A percentile compares a stretch with the other conserved stretches of the same genome.
phyloP scores from a whole-genome alignment of 2,888 invertebrate genomes.

The Poecilobothrus nobilitatus region DNA sequence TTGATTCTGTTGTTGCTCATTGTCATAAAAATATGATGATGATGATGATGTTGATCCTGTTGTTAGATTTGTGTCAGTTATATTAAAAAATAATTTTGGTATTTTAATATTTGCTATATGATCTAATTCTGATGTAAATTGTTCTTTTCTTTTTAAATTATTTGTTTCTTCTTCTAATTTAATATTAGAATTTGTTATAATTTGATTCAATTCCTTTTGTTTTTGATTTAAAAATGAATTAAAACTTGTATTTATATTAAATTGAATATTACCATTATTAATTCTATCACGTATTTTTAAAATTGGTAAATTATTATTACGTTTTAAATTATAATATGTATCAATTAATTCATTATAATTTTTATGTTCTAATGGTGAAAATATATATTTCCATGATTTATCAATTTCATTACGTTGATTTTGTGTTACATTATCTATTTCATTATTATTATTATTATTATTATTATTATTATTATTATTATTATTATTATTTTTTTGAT shows the following conservation, averaged over 20 bases:
- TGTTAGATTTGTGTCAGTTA: not conserved
- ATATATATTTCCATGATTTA: slow-evolving; percentile 48
- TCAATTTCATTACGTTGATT: slow-evolving; percentile 47
- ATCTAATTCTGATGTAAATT: slow-evolving; percentile 9
- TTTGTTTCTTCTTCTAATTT: slow-evolving; percentile 13
- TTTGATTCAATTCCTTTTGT: not conserved
- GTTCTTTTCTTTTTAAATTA: slow-evolving; percentile 14
- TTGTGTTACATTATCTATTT: slow-evolving; percentile 38
- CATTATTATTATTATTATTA: slow-evolving; percentile 23
- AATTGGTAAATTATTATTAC: slow-evolving; percentile 31
- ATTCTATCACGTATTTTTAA: slow-evolving; percentile 32
- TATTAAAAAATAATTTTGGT: slow-evolving; percentile 2
- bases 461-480: no score
- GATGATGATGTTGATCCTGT: not conserved
- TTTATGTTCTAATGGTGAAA: slow-evolving; percentile 42
- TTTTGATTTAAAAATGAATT: no score
- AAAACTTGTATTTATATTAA: slow-evolving; percentile 26
- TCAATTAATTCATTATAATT: slow-evolving; percentile 35
- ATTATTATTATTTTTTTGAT: slow-evolving; percentile 9
- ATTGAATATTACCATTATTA: slow-evolving; percentile 28
- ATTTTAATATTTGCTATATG: slow-evolving; percentile 12
- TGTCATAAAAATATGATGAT: not conserved
- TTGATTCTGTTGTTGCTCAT: not conserved
- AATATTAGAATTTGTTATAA: slow-evolving; percentile 13
- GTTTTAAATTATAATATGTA: slow-evolving; percentile 29